A percentile compares a stretch with the other conserved stretches of the same genome.
Evolutionary conservation across 2,113 vertebrate species (phyloP).

Genomic region (Ondatra zibethicus): DNA sequence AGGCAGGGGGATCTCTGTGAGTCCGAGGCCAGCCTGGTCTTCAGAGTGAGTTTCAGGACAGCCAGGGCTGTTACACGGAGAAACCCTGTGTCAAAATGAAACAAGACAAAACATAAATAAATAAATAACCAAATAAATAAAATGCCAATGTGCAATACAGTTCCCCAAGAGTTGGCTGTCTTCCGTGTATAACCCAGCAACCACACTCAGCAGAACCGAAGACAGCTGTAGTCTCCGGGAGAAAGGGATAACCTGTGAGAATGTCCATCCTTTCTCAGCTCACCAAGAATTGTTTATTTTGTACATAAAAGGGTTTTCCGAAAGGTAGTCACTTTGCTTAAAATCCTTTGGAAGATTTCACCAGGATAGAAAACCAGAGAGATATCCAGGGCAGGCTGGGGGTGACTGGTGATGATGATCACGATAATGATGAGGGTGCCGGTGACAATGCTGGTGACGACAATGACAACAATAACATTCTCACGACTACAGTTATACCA

Average conservation of each 20-base stretch:
- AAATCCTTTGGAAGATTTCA: slow-evolving; percentile 72
- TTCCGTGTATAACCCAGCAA: background rate
- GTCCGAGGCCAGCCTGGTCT: background rate
- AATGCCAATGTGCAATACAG: background rate
- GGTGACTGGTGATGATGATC: too few relatives aligned
- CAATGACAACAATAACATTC: too few relatives aligned
- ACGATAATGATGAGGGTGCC: too few relatives aligned
- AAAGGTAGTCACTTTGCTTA: slow-evolving; percentile 63
- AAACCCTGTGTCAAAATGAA: background rate
- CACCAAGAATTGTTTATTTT: slow-evolving; percentile 4
- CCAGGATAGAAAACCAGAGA: slow-evolving; percentile 36
- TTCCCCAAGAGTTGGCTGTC: background rate
- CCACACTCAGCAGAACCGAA: background rate
- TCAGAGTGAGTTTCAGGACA: background rate
- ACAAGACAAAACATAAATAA: background rate
- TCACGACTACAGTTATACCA: too few relatives aligned
- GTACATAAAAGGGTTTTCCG: background rate
- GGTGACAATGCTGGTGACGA: too few relatives aligned
- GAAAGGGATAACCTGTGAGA: background rate
- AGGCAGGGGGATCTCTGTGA: background rate
- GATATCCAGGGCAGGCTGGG: too few relatives aligned
- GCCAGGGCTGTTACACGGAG: background rate
- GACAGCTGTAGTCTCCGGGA: background rate
- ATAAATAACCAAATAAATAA: background rate
- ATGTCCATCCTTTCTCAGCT: background rate